Evolutionary conservation across 2,888 invertebrate species (phyloP), one percentile per base, ranked within the genome.

Genomic region (Drosophila pseudotakahashii): DNA sequence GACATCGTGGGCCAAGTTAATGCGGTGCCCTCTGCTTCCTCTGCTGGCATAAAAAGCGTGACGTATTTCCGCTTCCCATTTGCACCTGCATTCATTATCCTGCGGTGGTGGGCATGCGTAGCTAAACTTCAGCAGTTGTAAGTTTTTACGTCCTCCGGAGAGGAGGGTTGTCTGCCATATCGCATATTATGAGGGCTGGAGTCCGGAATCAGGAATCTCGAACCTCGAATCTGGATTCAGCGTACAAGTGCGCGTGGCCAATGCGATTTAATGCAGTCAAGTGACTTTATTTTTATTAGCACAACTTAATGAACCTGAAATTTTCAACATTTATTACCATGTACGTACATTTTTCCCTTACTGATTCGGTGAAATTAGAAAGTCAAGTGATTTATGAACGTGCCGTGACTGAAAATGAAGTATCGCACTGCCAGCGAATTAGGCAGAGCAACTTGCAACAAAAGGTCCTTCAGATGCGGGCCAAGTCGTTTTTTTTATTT

Each of bases 221-320:
- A 45, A 36, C 16, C 55, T 47, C 32, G 53, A 42, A 30, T 62
- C 57, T 32, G 57, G 30, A 16, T 23, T 47, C 60, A 51, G 42
- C 55, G 70, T 76, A 89, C 90, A 91, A 91, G 91, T 91, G 91
- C 81, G 89, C 91, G 89, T 90, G 66, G 73, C 89, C 81, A 90
- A 91, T 90, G 67, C 71, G 81, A 90, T 91, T 90, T 87, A 74
- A 84, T 82, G 81, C 88, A 89, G 77, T 81, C 81, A 72, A 85
- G 84, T 90, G 88, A 78, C 79, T 90, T 90, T 87, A 88, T 89
- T 88, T 77, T 78, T 81, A 88, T 88, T 89, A 86, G 86, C 89
- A 82, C 76, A 89, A 86, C 81, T 90, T 89, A 88, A 90, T 90
- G 90, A 87, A 89, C 81, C 87, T 68, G 90, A 90, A 88, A 77